Conservation (phyloP, 2,888 invertebrate species). For the Resseliella maxima region DNA sequence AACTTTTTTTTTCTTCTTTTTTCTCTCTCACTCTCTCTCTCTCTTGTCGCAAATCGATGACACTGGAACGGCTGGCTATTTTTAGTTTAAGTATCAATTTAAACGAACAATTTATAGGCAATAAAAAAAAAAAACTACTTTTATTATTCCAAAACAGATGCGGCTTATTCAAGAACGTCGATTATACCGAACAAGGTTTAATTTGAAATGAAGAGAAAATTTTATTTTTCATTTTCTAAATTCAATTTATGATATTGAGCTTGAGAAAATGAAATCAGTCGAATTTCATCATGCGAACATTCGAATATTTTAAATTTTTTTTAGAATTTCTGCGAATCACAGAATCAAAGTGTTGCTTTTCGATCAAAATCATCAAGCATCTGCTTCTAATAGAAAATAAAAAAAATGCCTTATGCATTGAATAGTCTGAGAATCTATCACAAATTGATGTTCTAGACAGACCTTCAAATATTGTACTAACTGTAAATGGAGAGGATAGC, state of each 20-base stretch:
- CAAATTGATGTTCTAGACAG: slow-evolving; percentile 32
- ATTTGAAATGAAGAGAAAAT: background rate
- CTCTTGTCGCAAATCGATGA: background rate
- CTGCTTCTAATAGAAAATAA: background rate
- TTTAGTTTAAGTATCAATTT: background rate
- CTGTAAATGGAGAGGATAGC: background rate
- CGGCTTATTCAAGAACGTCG: background rate
- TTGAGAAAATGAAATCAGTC: too few relatives aligned
- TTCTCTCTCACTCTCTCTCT: too few relatives aligned
- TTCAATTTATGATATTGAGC: too few relatives aligned
- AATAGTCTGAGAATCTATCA: background rate
- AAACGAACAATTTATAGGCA: slow-evolving; percentile 25
- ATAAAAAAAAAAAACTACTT: background rate
- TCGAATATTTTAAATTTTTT: too few relatives aligned
- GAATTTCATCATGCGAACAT: background rate
- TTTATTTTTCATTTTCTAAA: background rate
- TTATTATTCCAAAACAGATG: slow-evolving; percentile 9
- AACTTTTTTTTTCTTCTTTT: too few relatives aligned
- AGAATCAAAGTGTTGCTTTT: too few relatives aligned
- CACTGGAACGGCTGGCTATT: slow-evolving; percentile 12
- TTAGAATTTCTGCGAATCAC: too few relatives aligned
- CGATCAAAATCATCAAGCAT: slow-evolving; percentile 39
- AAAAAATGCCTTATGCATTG: background rate
- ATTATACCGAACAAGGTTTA: background rate
- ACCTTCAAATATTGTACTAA: slow-evolving; percentile 26